phyloP scores from a whole-genome alignment of 2,113 vertebrate species.

The Sinocyclocheilus anophthalmus region DNA sequence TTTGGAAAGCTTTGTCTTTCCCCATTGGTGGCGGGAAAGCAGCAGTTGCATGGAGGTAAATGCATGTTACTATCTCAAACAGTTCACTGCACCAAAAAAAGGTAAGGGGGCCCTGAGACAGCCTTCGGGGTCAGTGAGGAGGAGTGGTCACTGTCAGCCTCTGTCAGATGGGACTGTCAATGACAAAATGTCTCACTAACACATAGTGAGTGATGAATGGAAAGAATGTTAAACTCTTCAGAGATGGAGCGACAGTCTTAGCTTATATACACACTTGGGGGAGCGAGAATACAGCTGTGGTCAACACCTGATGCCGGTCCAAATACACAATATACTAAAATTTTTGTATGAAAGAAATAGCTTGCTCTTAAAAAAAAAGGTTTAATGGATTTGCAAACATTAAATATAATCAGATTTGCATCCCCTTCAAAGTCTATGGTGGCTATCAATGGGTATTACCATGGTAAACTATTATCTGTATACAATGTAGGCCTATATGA shows the following conservation, averaged over 20 bases:
- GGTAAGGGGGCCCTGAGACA: slow-evolving; percentile 29
- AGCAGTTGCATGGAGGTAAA: not conserved
- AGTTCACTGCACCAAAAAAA: slow-evolving; percentile 47
- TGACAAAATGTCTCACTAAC: slow-evolving; percentile 72
- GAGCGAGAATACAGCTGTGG: slow-evolving; percentile 47
- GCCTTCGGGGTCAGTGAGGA: not conserved
- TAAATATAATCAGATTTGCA: too few relatives aligned
- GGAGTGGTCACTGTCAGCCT: slow-evolving; percentile 12
- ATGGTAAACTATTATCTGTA: not conserved
- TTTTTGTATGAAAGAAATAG: not conserved
- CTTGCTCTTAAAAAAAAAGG: too few relatives aligned
- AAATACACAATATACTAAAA: not conserved
- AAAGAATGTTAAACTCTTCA: slow-evolving; percentile 76
- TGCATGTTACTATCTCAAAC: not conserved
- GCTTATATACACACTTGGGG: slow-evolving; percentile 9
- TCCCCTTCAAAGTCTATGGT: too few relatives aligned
- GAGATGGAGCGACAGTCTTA: slow-evolving; percentile 49
- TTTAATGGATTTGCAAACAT: too few relatives aligned
- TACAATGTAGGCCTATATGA: not conserved
- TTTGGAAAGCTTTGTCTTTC: not conserved
- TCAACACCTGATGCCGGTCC: slow-evolving; percentile 49
- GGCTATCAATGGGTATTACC: too few relatives aligned
- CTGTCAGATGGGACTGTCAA: slow-evolving; percentile 58
- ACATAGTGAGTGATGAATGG: slow-evolving; percentile 68
- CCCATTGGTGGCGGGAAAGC: not conserved